Evolutionary conservation across 2,888 invertebrate species (phyloP).

Genomic region (Phytoseiulus persimilis): DNA sequence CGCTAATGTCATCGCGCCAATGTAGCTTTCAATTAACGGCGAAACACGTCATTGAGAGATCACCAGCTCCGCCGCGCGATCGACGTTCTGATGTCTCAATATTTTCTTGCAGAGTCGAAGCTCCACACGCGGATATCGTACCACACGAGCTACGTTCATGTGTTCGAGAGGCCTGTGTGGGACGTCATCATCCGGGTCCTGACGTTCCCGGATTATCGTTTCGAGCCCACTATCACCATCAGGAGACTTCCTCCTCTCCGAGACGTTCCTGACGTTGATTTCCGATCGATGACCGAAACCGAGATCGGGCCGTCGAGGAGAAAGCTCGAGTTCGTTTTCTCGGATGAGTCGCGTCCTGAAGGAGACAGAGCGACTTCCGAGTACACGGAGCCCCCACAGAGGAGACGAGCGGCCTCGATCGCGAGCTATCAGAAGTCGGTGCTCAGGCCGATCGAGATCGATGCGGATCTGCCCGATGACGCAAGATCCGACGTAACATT

Average conservation of each 20-base stretch:
- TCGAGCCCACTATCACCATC: conserved; percentile 64
- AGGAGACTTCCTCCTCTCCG: conserved; percentile 63
- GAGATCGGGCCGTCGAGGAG: conserved; percentile 63
- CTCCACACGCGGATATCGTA: conserved; percentile 64
- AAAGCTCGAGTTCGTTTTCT: conserved; percentile 42
- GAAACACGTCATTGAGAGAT: background rate
- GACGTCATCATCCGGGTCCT: conserved; percentile 57
- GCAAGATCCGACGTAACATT: conserved; percentile 1
- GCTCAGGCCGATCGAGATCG: conserved; percentile 10
- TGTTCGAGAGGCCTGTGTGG: conserved; percentile 83
- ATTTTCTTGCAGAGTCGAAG: conserved; percentile 41
- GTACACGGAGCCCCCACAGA: conserved; percentile 26
- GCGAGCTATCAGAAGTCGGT: conserved; percentile 31
- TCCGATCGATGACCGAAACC: conserved; percentile 80
- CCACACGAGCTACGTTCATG: conserved; percentile 66
- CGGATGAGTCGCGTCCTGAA: conserved; percentile 19
- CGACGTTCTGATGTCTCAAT: background rate
- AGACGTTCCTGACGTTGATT: conserved; percentile 64
- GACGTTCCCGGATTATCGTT: conserved; percentile 43
- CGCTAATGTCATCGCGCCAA: conserved; percentile 42
- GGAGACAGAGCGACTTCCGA: conserved; percentile 29
- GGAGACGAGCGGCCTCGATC: conserved; percentile 15
- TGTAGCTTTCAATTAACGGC: conserved; percentile 41
- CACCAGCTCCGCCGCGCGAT: background rate
- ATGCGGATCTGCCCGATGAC: conserved; percentile 13